Conservation (phyloP, 2,797 vertebrate species). For the Myotis pilosus region DNA sequence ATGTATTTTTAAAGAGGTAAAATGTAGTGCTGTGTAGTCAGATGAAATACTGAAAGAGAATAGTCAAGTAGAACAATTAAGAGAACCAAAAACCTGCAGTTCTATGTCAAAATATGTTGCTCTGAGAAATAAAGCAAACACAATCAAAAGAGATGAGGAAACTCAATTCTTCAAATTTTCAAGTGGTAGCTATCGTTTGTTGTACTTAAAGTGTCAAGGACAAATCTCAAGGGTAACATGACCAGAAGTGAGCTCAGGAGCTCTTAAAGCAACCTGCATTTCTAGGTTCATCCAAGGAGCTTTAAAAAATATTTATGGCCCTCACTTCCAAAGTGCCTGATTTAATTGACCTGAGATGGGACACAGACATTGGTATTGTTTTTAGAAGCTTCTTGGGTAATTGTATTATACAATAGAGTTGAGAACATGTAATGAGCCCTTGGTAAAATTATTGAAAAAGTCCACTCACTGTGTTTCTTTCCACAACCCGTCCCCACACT, state of each 20-base stretch:
- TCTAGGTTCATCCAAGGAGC: not conserved
- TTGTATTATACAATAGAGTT: not conserved
- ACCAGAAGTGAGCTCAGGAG: not conserved
- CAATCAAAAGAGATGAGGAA: not conserved
- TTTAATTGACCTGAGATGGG: not conserved
- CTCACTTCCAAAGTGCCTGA: not conserved
- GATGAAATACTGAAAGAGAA: not conserved
- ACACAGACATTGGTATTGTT: not conserved
- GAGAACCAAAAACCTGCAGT: not conserved
- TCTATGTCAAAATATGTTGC: not conserved
- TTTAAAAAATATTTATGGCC: not conserved
- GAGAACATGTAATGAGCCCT: not conserved
- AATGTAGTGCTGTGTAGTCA: not conserved
- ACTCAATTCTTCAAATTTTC: not conserved
- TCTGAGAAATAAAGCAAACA: not conserved
- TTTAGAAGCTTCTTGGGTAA: not conserved
- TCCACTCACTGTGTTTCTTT: not conserved
- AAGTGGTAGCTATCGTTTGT: not conserved
- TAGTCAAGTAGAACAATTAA: not conserved
- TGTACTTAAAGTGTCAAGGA: not conserved
- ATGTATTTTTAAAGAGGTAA: not conserved
- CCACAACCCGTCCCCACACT: not conserved
- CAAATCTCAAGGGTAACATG: not conserved
- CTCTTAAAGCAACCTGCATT: not conserved
- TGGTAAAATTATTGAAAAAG: not conserved